Evolutionary conservation across 2,797 vertebrate genomes (phyloP), one percentile per base, ranked within the genome.

Genomic region (Pachyuromys duprasi): DNA sequence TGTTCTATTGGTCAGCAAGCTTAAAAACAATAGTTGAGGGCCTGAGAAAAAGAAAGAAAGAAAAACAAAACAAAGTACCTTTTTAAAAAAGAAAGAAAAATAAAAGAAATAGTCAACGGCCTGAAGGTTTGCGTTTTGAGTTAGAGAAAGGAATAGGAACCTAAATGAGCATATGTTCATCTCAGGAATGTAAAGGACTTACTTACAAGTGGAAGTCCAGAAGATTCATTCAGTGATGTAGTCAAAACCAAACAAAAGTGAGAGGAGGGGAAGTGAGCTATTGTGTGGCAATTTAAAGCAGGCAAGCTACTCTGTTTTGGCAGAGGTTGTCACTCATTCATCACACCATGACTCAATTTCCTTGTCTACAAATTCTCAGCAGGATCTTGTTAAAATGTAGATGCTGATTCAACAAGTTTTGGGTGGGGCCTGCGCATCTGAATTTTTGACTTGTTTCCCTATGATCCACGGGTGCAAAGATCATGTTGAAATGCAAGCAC

Each of bases 151-250:
- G 72, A 94, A 36, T 24, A 87, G 62, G 93, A 94, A 94, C 31
- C 20, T 75, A 96, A 95, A 94, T 62, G 49, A 89, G 12, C 4
- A 24, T 8, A 45, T 62, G 72, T 70, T 96, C 96, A 94, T 97
- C 95, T 96, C 55, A 70, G 95, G 78, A 97, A 96, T 96, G 90
- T 86, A 2, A 4, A 49, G 83, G 55, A 86, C 90, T 89, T 93
- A 86, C 90, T 89, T 93, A 69, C 60, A 74, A 91, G 96, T 96
- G 67, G 39, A 96, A 97, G 81, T 90, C 72, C 78, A 90, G 36
- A 78, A 57, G 69, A 94, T 90, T 60, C 78, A 60, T 91, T 60
- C 81, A 60, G 24, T 22, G 49, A 92, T 74, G 82, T 92, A 80
- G 28, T 28, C 72, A 63, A 93, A 95, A 81, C 84, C 76, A 95